Base-by-base conservation (phyloP, 2,888 invertebrate genomes). In the Microplitis manilae region DNA sequence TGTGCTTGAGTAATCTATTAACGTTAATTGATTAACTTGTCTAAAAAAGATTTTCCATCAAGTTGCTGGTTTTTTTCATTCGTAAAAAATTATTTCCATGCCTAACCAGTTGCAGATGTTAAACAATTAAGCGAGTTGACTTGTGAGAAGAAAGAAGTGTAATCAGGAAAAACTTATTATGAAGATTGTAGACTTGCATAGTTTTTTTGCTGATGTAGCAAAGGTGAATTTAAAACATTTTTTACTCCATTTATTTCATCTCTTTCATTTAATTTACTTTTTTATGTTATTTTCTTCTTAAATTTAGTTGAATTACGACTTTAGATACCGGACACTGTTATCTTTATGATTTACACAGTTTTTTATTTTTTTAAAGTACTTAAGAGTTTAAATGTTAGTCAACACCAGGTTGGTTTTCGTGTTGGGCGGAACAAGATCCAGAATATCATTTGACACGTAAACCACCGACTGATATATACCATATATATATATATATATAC, bases 171-270 rank as follows among this genome's bases (percentile, higher is more conserved):
- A 73, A 65, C 30, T 65, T 65, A 59, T 59, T 59, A 38, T 38
- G 17, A 61, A 61, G 20, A 59, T 50, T 17, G 38, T 20, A 17
- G 17, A 70, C 17, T 65, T 7, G 0, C 2, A 50, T 69, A 69
- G 39, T 61, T 20, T 39, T 6, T 72, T 41, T 40, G 9, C 61
- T 72, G 41, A 72, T 38, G 30, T 6, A 15, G 62, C 9, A 41
- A 38, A 73, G 67, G 68, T 73, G 68, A 68, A 77, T 77, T 72
- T 77, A 60, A 77, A 77, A 77, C 68, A 77, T 73, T 77, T 73
- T 77, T 73, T 13, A 68, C 62, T 73, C 68, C 65, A 68, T 72
- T 67, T 67, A 41, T 67, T 50, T 50, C 67, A 38, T 62, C 59
- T 62, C 9, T n/a, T 68, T 65, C 15, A 62, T 17, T 30, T 20